A percentile compares a stretch with the other conserved stretches of the same genome.
These are phyloP conservation scores for Platysternon megacephalum DNA, from an alignment of 2,113 vertebrate genomes.

Conservation along the genomic window DNA sequence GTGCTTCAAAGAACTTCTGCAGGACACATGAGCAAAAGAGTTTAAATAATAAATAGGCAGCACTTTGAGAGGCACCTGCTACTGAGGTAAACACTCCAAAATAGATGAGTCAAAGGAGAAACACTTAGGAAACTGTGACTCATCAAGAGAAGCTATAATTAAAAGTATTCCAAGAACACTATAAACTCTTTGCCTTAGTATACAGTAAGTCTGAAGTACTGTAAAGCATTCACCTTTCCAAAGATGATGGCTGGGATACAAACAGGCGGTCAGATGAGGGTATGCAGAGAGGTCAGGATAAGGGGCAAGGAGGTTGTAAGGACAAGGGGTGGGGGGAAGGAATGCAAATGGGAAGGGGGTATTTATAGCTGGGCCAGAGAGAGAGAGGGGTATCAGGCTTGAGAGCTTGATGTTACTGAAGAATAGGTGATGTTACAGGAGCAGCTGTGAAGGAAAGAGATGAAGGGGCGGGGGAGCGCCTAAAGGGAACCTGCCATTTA, in stretches of 20 bases:
- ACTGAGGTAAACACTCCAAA: conserved; percentile 36
- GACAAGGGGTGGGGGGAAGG: background rate
- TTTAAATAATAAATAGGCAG: conserved; percentile 40
- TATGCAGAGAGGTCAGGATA: background rate
- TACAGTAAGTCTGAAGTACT: background rate
- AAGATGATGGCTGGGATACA: conserved; percentile 11
- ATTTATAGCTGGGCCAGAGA: conserved; percentile 28
- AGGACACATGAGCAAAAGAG: background rate
- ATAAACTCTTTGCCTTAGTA: background rate
- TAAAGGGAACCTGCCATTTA: conserved; percentile 24
- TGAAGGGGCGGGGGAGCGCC: background rate
- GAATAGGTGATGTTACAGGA: background rate
- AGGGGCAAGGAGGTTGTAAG: background rate
- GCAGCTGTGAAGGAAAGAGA: background rate
- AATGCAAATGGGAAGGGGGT: background rate
- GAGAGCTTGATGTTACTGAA: conserved; percentile 13
- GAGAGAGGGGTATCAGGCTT: conserved; percentile 16
- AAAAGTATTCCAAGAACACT: background rate
- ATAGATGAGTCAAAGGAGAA: conserved; percentile 32
- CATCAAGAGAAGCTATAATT: background rate
- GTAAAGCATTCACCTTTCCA: conserved; percentile 4
- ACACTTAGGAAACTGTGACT: background rate
- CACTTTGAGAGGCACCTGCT: conserved; percentile 26
- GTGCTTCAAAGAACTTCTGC: background rate
- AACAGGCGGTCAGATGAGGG: background rate